These are phyloP conservation scores for Uloborus diversus DNA, from an alignment of 1,140 invertebrate genomes.

Conservation along the genomic window DNA sequence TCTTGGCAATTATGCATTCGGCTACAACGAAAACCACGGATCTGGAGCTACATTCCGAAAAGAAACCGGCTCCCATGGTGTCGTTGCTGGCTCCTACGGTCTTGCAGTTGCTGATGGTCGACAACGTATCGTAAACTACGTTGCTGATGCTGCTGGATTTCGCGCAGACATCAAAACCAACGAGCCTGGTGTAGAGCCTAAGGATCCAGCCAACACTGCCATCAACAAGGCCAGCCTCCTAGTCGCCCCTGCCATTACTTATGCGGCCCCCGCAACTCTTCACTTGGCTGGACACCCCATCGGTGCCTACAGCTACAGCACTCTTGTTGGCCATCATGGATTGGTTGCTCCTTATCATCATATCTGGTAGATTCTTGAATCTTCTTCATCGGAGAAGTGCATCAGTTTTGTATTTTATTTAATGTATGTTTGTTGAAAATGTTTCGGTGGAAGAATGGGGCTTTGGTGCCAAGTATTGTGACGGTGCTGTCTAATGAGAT, in stretches of 20 bases:
- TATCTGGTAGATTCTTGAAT: background rate
- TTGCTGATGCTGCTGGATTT: constrained; percentile 62
- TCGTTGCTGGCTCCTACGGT: constrained; percentile 59
- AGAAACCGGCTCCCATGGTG: constrained; percentile 57
- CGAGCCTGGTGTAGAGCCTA: constrained; percentile 58
- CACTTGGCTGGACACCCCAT: background rate
- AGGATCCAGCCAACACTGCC: constrained; percentile 56
- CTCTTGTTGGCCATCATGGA: constrained; percentile 38
- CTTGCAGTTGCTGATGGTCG: constrained; percentile 59
- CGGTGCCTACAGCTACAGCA: constrained; percentile 38
- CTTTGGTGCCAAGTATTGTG: no score
- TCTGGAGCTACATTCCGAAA: constrained; percentile 60
- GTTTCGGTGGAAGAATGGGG: background rate
- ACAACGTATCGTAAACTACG: constrained; percentile 61
- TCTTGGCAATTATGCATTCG: constrained; percentile 59
- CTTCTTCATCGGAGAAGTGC: no score
- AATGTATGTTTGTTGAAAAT: background rate
- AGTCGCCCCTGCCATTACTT: background rate
- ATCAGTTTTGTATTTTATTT: no score
- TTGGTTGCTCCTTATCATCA: constrained; percentile 1
- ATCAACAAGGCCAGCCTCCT: constrained; percentile 53
- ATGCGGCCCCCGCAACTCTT: background rate
- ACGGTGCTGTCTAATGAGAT: no score
- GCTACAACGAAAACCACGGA: constrained; percentile 57
- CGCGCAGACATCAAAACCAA: constrained; percentile 58